Evolutionary conservation across 1,140 invertebrate species (phyloP), one percentile per base, ranked within the genome.

Genomic region (Tetramorium simillimum): DNA sequence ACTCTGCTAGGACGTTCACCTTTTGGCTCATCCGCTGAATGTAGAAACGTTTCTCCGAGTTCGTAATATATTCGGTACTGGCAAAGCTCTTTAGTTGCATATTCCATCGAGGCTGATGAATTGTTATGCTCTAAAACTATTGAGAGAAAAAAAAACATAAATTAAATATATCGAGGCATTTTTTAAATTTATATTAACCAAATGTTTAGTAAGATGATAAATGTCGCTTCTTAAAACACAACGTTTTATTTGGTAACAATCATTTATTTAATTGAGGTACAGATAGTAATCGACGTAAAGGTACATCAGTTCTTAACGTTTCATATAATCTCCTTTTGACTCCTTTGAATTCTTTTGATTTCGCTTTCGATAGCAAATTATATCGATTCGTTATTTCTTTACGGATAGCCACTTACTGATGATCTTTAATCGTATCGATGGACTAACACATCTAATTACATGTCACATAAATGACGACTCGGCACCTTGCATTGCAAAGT

Each of bases 191-290:
- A 37, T 46, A 65, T 18, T 80, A 65, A 37, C n/a, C 2, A 51
- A 65, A 80, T 65, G 6, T 10, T 33, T 46, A n/a, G 28, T 73
- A 58, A 75, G 3, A 51, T 53, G n/a, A 67, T 40, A 51, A 43
- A 46, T 24, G 14, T 40, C 7, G 7, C 37, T 63, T 40, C 33
- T 72, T 46, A 21, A 73, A 58, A 82, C 24, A 5, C 6, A 81
- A 56, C 0, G 46, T 82, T 82, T 69, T 24, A 58, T 53, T 72
- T 82, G 14, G 37, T 73, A 73, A 82, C 67, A 73, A 60, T 46
- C 10, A 58, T 82, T 82, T 73, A 82, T 82, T 73, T 82, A 37
- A 18, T 60, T 6, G n/a, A 76, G 53, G 9, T 76, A 78, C 76
- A 69, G 51, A 43, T 28, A 75, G 24, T 18, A 65, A 65, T 49